Evolutionary conservation across 2,888 invertebrate genomes (phyloP), one percentile per base, ranked within the genome.

Genomic region (Mesorhabditis spiculigera): DNA sequence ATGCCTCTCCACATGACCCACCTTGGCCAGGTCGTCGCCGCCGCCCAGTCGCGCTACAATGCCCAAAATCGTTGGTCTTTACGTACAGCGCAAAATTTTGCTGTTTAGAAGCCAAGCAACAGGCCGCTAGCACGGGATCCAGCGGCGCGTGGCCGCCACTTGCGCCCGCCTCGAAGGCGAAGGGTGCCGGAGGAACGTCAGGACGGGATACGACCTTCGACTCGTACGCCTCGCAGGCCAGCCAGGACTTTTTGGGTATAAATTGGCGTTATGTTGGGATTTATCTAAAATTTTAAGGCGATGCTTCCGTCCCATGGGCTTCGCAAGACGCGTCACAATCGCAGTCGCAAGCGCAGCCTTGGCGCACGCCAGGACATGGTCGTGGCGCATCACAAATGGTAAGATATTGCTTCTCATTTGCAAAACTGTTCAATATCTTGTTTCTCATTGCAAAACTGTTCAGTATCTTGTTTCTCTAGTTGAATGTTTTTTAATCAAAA

Each of bases 1-100:
- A 75, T 79, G 0, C 78, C 79, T 5, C 70, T 78, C 4, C 75
- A 78, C 61, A 77, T 79, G 76, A 66, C 78, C 16, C 71, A 77
- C 61, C 69, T 73, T 44, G 4, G 50, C 6, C 65, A 67, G n/a
- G 13, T 41, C 5, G 13, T 43, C 4, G n/a, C 62, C 10, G 43
- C 8, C 62, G 67, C 71, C 13, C 65, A 16, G n/a, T 43, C 50
- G 44, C 43, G 44, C 13, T 5, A 5, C 10, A 5, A 43, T 62
- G 13, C 62, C 6, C 64, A 13, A 66, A 41, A 13, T 41, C 28
- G 28, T 13, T 3, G 41, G 8, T 66, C 5, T n/a, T 43, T 41
- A 16, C 5, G 45, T 5, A 66, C n/a, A 5, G n/a, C 45, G 44
- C 13, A 13, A 13, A 50, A n/a, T 13, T n/a, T n/a, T 50, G 8